Base-by-base conservation (phyloP, 2,797 vertebrate genomes). In the Lagocephalus sceleratus region DNA sequence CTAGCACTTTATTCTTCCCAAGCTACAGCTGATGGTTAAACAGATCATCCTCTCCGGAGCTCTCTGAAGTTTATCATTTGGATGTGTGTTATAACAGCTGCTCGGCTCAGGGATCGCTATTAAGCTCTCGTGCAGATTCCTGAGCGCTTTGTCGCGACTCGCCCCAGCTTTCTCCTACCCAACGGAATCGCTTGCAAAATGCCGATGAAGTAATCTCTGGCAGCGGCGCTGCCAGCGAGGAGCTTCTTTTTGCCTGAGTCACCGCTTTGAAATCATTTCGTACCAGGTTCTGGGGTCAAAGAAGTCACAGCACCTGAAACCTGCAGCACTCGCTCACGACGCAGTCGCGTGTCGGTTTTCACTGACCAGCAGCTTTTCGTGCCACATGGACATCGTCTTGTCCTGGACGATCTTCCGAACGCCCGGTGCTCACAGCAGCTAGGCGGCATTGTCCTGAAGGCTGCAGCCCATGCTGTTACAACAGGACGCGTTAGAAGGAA, bases 101-200 rank as follows among this genome's bases (percentile, higher is more conserved):
- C 48, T 70, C 57, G 4, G 32, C 49, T 4, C 15, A 71, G 63
- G 66, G 75, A 68, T 69, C 51, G 48, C 42, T 59, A 55, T 70
- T 63, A 44, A 54, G 66, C 59, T 52, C 43, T 71, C 44, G 22
- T 9, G 42, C 52, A 68, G 74, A 82, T 86, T 81, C 79, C 81
- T 80, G 32, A 6, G 75, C 53, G 71, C 56, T 72, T 76, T 84
- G 85, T 85, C 65, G 46, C 44, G 60, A 87, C 85, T 85, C 54
- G 83, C 59, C 77, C 53, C 26, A 25, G 63, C 69, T 68, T 67
- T 39, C 42, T 57, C 64, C 53, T 39, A 11, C 39, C 29, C 40
- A 64, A 52, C 17, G 23, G 14, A 38, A 53, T 40, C 54, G 54
- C 66, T 77, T 73, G 57, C 74, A 76, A 73, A 82, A 78, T 47